Conservation (phyloP, 2,797 vertebrate species). For the Oryzias dopingdopingensis region DNA sequence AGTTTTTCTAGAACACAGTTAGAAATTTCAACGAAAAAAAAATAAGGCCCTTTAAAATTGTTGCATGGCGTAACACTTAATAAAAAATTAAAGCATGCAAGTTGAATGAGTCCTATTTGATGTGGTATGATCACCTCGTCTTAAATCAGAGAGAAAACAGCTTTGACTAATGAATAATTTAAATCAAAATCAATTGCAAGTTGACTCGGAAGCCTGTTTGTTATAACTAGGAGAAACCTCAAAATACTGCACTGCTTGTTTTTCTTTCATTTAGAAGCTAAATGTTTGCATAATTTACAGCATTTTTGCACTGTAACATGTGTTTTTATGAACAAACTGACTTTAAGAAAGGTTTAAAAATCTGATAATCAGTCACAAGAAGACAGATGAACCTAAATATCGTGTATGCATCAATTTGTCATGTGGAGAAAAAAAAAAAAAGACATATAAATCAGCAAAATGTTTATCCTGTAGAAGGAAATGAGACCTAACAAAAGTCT, state of each 20-base stretch:
- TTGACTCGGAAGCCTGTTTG: too few species aligned
- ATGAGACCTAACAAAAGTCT: not conserved
- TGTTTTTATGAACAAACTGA: not conserved
- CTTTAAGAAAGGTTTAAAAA: not conserved
- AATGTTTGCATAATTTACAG: not conserved
- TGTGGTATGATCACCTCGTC: not conserved
- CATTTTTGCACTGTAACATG: not conserved
- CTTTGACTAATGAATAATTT: accelerated
- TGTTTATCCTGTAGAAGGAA: not conserved
- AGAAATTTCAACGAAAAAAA: too few species aligned
- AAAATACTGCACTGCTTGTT: not conserved
- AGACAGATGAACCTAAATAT: too few species aligned
- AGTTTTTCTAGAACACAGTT: too few species aligned
- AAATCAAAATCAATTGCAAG: not conserved
- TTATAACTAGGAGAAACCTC: not conserved
- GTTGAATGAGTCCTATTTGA: not conserved
- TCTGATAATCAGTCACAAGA: too few species aligned
- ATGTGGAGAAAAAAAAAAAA: not conserved
- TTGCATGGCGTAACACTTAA: not conserved
- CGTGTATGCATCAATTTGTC: too few species aligned
- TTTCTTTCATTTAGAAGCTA: not conserved
- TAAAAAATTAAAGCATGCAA: constrained; percentile 3
- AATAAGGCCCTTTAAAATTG: too few species aligned
- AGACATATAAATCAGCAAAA: not conserved
- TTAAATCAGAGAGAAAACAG: not conserved